Conservation (phyloP, 2,797 vertebrate genomes). For the Hoplostethus atlanticus region DNA sequence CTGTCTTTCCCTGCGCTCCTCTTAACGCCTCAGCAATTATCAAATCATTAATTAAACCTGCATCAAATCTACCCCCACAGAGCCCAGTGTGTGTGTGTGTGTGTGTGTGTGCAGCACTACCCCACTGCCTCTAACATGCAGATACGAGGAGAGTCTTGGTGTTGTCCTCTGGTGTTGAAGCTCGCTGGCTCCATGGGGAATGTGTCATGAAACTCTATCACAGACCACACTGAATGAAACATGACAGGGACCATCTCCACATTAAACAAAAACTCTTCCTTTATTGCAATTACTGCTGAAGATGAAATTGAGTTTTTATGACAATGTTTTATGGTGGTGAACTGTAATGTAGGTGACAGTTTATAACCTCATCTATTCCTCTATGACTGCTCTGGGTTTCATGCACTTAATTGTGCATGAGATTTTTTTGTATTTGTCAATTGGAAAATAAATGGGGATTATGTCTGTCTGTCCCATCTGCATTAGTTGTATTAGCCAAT, state of each 20-base stretch:
- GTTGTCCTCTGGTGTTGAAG: conserved; percentile 37
- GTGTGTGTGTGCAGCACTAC: conserved; percentile 2
- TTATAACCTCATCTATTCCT: not conserved
- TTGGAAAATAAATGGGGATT: no score
- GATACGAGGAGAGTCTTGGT: conserved; percentile 10
- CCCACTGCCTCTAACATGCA: conserved; percentile 43
- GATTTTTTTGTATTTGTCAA: not conserved
- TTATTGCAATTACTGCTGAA: not conserved
- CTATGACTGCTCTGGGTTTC: not conserved
- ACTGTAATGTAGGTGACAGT: not conserved
- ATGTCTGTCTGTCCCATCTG: no score
- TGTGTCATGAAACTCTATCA: conserved; percentile 47
- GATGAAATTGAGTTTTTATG: conserved; percentile 4
- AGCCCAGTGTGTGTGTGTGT: conserved; percentile 19
- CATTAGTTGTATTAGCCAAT: no score
- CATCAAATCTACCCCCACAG: conserved; percentile 53
- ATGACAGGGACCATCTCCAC: conserved; percentile 33
- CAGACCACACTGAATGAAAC: conserved; percentile 55
- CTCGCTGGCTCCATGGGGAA: conserved; percentile 30
- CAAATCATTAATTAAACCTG: conserved; percentile 69
- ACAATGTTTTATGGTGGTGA: not conserved
- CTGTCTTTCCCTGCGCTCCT: conserved; percentile 30
- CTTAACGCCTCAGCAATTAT: conserved; percentile 68
- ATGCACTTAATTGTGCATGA: not conserved
- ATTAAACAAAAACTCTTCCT: conserved; percentile 3